A percentile compares a stretch with the other conserved stretches of the same genome.
These are phyloP conservation scores for Clarias pachynema DNA, from an alignment of 2,797 vertebrate species.

Conservation along the genomic window DNA sequence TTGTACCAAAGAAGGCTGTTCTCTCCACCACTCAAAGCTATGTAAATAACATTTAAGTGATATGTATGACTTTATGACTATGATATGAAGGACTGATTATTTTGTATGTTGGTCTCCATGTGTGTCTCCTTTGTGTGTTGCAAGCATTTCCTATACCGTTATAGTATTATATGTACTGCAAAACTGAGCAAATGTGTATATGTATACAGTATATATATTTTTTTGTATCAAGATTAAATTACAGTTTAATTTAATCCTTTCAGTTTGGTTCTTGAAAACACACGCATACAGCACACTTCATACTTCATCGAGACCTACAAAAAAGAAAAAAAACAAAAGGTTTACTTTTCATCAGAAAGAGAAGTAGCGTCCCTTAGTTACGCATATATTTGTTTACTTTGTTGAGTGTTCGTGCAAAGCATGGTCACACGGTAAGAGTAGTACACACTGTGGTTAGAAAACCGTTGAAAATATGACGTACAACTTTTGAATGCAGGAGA, in stretches of 20 bases:
- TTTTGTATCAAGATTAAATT: slow-evolving; percentile 37
- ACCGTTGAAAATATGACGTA: slow-evolving; percentile 46
- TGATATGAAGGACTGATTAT: too few species aligned
- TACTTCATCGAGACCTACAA: neutral
- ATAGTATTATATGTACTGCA: neutral
- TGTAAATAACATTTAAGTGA: slow-evolving; percentile 14
- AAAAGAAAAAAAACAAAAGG: neutral
- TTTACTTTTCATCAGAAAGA: neutral
- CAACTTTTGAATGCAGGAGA: slow-evolving; percentile 28
- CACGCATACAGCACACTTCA: neutral
- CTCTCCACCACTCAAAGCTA: neutral
- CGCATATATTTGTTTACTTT: slow-evolving; percentile 3
- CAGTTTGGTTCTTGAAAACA: neutral
- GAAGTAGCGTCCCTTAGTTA: neutral
- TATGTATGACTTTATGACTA: too few species aligned
- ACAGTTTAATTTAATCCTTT: neutral
- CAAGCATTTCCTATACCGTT: neutral
- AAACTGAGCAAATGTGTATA: slow-evolving; percentile 23
- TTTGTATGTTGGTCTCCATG: neutral
- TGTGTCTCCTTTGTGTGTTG: neutral
- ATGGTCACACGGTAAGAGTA: slow-evolving; percentile 2
- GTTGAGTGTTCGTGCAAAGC: slow-evolving; percentile 29
- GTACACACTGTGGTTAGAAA: slow-evolving; percentile 33
- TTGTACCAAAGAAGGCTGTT: neutral
- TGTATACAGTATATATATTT: slow-evolving; percentile 9